Percentiles rank a stretch among this genome's conserved stretches.
Conservation (phyloP, 30 jellyfish, hydroid and myxozoan species). For the Chironex yamaguchii region DNA sequence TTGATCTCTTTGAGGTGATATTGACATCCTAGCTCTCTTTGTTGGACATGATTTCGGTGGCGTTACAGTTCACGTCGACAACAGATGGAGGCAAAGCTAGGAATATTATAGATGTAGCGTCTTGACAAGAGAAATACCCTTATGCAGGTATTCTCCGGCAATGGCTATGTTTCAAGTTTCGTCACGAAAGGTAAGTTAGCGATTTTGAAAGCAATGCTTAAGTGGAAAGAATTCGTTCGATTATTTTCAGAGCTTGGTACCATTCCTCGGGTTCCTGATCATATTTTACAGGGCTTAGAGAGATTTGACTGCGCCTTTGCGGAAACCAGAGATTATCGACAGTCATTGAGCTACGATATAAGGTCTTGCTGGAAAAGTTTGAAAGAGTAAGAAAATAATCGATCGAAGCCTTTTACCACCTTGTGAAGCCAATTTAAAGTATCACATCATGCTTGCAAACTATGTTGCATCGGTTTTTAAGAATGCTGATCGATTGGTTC, state of each 20-base stretch:
- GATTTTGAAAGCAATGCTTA: not conserved
- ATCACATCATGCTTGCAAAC: constrained; percentile 5
- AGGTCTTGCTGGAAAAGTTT: constrained; percentile 13
- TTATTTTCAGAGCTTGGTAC: constrained; percentile 25
- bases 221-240: not conserved
- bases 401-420: constrained; percentile 42
- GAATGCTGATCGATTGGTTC: no score
- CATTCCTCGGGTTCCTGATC: constrained; percentile 15
- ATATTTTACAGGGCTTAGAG: no score
- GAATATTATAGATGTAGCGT: constrained; percentile 37
- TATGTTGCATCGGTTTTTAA: constrained; percentile 7
- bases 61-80: constrained; percentile 21
- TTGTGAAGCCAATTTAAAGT: constrained; percentile 2
- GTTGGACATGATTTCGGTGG: constrained; percentile 14
- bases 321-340: not conserved
- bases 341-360: constrained; percentile 26
- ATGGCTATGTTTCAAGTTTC: constrained; percentile 33
- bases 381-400: constrained; percentile 37
- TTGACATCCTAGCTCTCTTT: constrained; percentile 55
- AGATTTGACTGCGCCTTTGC: no score
- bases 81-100: constrained; percentile 34
- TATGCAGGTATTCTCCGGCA: constrained; percentile 35
- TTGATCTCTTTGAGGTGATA: constrained; percentile 60
- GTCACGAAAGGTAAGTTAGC: constrained; percentile 19
- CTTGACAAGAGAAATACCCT: constrained; percentile 46